Base-by-base conservation (phyloP, 2,888 invertebrate species). In the Sussaba pulchella region DNA sequence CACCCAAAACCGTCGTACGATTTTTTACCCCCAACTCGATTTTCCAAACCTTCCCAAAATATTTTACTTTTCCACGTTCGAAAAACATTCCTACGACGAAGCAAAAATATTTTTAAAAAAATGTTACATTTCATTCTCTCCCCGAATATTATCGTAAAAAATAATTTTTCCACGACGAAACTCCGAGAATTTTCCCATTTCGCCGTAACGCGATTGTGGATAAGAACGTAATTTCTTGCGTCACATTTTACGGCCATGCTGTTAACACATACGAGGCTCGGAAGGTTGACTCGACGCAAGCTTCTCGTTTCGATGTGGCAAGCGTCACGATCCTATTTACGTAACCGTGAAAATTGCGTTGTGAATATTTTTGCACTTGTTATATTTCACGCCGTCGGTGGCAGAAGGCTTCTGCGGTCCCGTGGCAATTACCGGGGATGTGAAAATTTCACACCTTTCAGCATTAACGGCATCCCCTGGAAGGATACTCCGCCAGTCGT, bases 401-500 rank as follows among this genome's bases (percentile, higher is more conserved):
- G 41, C 24, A 54, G 41, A 31, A 24, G 39, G 24, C 54, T 9
- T 12, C 43, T 10, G 67, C 67, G 54, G 41, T 41, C 67, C 41
- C 41, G 67, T 14, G 24, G 67, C 41, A 69, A 69, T 69, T 69
- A 54, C 54, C n/a, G 14, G 36, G 19, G 41, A 64, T 1, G 50
- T 41, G 74, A 57, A 70, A 41, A 59, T 59, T 67, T 63, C 10
- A 69, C 67, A 54, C 67, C 24, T 52, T 14, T 12, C 36, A 39
- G 21, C 67, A 14, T 14, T 52, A 36, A 47, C 36, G 36, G 54
- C n/a, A 12, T 31, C 31, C 31, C 4, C 31, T 31, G 24, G 21
- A n/a, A 43, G 8, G 79, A 59, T 39, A 45, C 73, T 57, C 41
- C 39, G 57, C 45, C 63, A 57, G 57, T 45, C 63, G 50, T 72